Percentiles rank a stretch among this genome's conserved stretches.
These are phyloP conservation scores for Aplodontia rufa DNA, from an alignment of 2,113 vertebrate genomes.

Conservation along the genomic window DNA sequence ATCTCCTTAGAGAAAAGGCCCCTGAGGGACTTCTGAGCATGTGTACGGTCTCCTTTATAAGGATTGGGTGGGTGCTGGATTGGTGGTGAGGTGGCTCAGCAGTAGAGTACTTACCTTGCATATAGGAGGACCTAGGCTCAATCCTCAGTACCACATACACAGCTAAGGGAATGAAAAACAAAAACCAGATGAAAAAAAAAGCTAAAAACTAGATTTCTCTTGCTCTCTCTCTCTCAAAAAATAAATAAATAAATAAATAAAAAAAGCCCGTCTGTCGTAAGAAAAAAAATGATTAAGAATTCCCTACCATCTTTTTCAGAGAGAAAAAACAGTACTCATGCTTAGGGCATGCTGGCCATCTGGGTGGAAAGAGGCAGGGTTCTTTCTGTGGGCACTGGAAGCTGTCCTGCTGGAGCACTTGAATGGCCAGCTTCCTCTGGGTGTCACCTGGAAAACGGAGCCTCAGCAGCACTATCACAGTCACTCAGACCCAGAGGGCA, in stretches of 20 bases:
- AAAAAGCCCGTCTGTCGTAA: neutral
- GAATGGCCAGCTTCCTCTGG: neutral
- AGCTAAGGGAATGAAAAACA: too few relatives aligned
- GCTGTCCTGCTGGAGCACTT: neutral
- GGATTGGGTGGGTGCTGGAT: too few relatives aligned
- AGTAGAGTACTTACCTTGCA: too few relatives aligned
- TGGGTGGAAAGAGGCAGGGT: neutral
- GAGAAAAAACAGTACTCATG: neutral
- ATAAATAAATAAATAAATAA: too few relatives aligned
- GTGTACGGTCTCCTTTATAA: neutral
- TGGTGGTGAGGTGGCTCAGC: too few relatives aligned
- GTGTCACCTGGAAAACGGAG: neutral
- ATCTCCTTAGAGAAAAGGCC: neutral
- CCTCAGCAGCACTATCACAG: accelerated
- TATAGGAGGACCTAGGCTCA: too few relatives aligned
- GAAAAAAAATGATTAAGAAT: neutral
- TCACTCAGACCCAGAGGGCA: neutral
- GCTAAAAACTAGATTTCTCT: too few relatives aligned
- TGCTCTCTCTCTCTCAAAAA: too few relatives aligned
- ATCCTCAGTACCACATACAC: too few relatives aligned
- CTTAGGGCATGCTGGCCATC: accelerated
- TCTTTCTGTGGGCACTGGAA: neutral
- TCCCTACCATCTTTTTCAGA: neutral
- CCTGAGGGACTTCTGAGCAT: neutral
- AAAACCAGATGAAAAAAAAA: too few relatives aligned